These are phyloP conservation scores for Stichodactyla helianthus DNA, from an alignment of 64 coral and sea anemone species.

Conservation along the genomic window DNA sequence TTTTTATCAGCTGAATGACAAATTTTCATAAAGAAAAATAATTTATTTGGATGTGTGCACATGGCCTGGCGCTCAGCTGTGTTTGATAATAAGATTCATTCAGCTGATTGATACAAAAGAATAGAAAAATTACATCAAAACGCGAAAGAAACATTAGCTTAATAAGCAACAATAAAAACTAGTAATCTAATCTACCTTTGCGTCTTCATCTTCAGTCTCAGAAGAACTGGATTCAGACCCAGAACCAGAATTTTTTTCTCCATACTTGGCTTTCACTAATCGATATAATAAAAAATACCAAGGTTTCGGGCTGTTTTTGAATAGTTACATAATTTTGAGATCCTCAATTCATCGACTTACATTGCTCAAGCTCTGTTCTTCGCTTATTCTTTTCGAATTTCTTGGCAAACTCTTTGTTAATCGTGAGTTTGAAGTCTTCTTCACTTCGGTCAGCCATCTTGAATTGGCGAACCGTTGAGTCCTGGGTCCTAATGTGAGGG, in stretches of 20 bases:
- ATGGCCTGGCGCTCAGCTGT: too few relatives aligned
- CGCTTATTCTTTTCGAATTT: constrained; percentile 75
- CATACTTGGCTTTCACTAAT: constrained; percentile 92
- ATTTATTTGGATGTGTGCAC: too few relatives aligned
- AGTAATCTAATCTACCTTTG: constrained; percentile 39
- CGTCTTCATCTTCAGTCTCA: constrained; percentile 95
- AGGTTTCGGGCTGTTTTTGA: neutral
- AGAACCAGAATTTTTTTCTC: constrained; percentile 31
- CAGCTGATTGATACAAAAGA: too few relatives aligned
- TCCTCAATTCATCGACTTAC: constrained; percentile 35
- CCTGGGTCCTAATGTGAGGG: constrained; percentile 19
- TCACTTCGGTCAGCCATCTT: constrained; percentile 86
- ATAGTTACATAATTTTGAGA: neutral
- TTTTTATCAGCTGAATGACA: too few relatives aligned
- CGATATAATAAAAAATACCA: neutral
- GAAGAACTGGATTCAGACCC: constrained; percentile 75
- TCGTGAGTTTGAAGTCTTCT: constrained; percentile 50
- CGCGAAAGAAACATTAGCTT: too few relatives aligned
- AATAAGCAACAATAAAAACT: too few relatives aligned
- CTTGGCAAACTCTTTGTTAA: constrained; percentile 84
- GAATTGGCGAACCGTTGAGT: neutral
- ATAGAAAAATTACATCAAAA: too few relatives aligned
- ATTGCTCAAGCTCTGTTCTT: constrained; percentile 76
- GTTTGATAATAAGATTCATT: too few relatives aligned
- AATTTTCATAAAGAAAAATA: too few relatives aligned